Conservation (phyloP, 2,888 invertebrate genomes). For the Drosophila pseudotalamancana region DNA sequence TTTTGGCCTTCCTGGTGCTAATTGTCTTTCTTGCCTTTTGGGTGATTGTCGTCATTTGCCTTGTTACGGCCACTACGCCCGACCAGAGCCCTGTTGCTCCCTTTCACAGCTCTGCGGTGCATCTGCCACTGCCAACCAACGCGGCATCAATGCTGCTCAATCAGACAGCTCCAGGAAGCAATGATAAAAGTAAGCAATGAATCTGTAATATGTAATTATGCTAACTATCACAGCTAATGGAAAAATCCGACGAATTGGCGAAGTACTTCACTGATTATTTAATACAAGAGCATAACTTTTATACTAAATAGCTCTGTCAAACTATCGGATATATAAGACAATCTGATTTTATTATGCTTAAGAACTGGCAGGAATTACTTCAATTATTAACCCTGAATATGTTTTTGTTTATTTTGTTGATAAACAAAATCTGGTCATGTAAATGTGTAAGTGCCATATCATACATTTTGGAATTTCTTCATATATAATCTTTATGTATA, state of each 20-base stretch:
- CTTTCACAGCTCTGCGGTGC: constrained; percentile 67
- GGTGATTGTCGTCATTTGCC: constrained; percentile 92
- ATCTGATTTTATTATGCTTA: neutral
- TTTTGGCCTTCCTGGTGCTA: constrained; percentile 92
- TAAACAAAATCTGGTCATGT: constrained; percentile 19
- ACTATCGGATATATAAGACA: too few relatives aligned
- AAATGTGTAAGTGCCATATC: constrained; percentile 49
- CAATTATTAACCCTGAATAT: constrained; percentile 37
- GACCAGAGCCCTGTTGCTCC: constrained; percentile 85
- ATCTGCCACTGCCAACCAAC: constrained; percentile 44
- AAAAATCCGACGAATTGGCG: neutral
- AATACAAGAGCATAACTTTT: neutral
- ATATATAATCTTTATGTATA: neutral
- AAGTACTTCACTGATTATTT: neutral
- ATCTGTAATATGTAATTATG: neutral
- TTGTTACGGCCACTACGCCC: constrained; percentile 92
- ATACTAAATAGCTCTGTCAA: neutral
- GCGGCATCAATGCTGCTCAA: constrained; percentile 40
- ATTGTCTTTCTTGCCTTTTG: constrained; percentile 93
- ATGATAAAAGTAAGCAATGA: constrained; percentile 76
- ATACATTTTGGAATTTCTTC: neutral
- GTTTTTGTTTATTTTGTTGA: constrained; percentile 31
- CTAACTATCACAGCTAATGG: neutral
- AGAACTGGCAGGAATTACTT: neutral
- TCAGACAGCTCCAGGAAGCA: constrained; percentile 57